Conservation (phyloP, 2,113 vertebrate species). For the Corythoichthys intestinalis region DNA sequence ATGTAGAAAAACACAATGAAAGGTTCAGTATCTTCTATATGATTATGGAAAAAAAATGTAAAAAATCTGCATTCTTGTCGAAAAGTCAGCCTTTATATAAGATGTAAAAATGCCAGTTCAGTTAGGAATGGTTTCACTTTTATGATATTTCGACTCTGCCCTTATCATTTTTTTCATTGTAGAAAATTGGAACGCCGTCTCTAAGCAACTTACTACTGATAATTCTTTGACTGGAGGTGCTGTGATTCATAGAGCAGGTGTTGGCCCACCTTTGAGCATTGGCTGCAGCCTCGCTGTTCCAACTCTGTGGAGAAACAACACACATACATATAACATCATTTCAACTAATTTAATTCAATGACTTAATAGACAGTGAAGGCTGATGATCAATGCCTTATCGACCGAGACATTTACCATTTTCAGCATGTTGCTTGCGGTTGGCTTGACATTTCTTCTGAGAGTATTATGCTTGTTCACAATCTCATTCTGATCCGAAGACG, state of each 20-base stretch:
- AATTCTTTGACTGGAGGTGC: background rate
- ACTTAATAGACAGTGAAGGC: no score
- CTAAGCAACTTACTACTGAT: slow-evolving; percentile 29
- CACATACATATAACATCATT: background rate
- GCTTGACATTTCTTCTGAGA: slow-evolving; percentile 51
- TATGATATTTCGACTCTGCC: no score
- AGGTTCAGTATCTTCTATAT: no score
- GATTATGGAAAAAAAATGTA: no score
- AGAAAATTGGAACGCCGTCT: background rate
- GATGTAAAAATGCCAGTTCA: no score
- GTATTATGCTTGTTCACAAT: slow-evolving; percentile 64
- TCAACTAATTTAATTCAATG: no score
- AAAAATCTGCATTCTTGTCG: no score
- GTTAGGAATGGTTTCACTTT: no score
- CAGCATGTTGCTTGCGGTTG: slow-evolving; percentile 64
- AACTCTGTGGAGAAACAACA: slow-evolving; percentile 27
- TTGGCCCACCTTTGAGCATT: slow-evolving; percentile 49
- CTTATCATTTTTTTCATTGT: no score
- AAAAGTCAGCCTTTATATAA: no score
- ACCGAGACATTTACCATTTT: slow-evolving; percentile 54
- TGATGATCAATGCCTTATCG: background rate
- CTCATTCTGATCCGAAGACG: slow-evolving; percentile 24
- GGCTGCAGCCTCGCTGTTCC: slow-evolving; percentile 37
- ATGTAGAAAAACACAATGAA: no score
- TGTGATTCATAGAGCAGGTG: slow-evolving; percentile 35